Percentiles rank a stretch among this genome's conserved stretches.
Evolutionary conservation across 2,888 invertebrate genomes (phyloP).

Genomic region (Lithophane leautieri): DNA sequence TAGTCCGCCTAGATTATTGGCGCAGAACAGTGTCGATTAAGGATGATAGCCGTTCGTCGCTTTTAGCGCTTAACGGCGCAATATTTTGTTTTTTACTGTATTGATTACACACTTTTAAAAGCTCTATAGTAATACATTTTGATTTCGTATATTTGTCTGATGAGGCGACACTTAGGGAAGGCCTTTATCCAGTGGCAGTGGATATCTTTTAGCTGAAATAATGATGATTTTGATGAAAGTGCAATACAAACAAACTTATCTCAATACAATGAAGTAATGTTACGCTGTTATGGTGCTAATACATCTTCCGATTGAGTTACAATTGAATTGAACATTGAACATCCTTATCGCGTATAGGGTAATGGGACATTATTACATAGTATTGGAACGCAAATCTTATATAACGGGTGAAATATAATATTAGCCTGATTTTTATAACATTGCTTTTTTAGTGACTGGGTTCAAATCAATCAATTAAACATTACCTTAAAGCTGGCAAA

Average conservation of each 20-base stretch:
- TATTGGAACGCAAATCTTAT: constrained; percentile 1
- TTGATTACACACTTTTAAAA: constrained; percentile 6
- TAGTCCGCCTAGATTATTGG: constrained; percentile 21
- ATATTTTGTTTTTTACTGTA: constrained; percentile 35
- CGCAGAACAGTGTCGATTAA: constrained; percentile 23
- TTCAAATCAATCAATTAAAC: neutral
- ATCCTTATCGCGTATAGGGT: constrained; percentile 5
- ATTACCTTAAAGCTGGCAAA: too few species aligned
- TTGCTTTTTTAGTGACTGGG: neutral
- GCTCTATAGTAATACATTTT: neutral
- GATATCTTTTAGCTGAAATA: neutral
- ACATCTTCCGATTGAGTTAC: neutral
- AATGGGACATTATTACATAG: neutral
- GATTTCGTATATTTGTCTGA: neutral
- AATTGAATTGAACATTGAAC: constrained; percentile 23
- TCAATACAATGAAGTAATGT: neutral
- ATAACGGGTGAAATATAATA: neutral
- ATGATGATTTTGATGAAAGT: neutral
- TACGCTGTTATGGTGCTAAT: neutral
- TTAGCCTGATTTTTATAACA: neutral
- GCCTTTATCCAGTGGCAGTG: neutral
- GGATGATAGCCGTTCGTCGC: constrained; percentile 27
- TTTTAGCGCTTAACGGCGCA: constrained; percentile 24
- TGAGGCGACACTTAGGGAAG: neutral
- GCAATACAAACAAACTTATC: neutral